Conservation (phyloP, 2,113 vertebrate species). For the Myodes glareolus region DNA sequence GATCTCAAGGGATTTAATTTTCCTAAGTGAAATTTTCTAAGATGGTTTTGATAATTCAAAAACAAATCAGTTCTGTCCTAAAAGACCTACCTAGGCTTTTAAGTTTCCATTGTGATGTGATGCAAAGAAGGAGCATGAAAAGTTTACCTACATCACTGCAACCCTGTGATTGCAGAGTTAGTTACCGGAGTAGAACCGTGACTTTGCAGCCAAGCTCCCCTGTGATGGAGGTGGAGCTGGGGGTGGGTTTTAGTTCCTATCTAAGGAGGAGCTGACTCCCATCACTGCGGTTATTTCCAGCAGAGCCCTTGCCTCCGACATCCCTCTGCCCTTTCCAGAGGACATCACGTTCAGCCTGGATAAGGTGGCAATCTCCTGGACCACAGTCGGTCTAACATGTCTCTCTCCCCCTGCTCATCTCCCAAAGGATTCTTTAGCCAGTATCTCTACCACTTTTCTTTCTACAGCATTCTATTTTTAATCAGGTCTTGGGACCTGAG, state of each 20-base stretch:
- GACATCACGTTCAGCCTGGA: too few relatives aligned
- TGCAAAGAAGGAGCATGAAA: accelerated
- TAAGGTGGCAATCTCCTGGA: background rate
- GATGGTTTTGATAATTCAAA: background rate
- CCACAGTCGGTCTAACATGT: background rate
- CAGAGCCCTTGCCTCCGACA: accelerated
- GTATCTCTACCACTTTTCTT: background rate
- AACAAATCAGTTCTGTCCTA: background rate
- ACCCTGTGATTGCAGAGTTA: background rate
- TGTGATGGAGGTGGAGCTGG: background rate
- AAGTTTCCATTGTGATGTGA: background rate
- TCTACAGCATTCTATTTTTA: background rate
- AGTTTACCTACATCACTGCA: background rate
- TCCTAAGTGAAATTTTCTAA: background rate
- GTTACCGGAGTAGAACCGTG: background rate
- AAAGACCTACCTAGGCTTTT: background rate
- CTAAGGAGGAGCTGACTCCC: background rate
- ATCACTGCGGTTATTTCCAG: accelerated
- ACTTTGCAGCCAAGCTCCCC: background rate
- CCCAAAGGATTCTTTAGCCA: background rate
- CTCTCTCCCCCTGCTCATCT: background rate
- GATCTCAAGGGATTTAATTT: background rate
- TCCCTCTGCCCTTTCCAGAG: background rate
- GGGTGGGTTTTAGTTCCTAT: background rate
- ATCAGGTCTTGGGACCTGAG: background rate